phyloP scores from a whole-genome alignment of 2,113 vertebrate genomes.

The Falcunculus frontatus region DNA sequence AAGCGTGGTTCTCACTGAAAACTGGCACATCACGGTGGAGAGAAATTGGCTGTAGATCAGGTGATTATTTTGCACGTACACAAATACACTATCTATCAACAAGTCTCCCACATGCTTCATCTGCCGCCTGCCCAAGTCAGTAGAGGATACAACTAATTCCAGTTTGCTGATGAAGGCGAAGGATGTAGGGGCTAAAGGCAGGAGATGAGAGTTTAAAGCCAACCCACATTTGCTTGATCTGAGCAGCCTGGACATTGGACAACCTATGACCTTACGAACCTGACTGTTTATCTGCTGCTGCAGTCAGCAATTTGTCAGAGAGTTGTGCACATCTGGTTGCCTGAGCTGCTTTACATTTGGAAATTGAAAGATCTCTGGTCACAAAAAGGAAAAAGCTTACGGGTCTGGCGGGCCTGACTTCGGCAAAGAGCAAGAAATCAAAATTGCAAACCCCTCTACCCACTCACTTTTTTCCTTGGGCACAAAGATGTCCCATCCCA shows the following conservation, averaged over 20 bases:
- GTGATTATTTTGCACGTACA: not conserved
- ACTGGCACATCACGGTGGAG: rapidly evolving
- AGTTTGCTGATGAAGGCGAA: not conserved
- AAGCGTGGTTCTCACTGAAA: not conserved
- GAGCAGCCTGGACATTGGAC: not conserved
- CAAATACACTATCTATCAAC: not conserved
- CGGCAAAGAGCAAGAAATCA: not conserved
- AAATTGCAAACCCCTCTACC: not conserved
- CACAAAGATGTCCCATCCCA: not conserved
- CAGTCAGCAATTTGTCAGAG: not conserved
- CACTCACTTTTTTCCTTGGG: not conserved
- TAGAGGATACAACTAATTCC: not conserved
- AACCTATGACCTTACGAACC: not conserved
- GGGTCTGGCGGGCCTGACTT: not conserved
- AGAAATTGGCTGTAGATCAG: not conserved
- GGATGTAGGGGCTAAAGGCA: not conserved
- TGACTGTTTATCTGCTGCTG: not conserved
- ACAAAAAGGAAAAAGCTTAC: not conserved
- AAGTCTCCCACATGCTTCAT: not conserved
- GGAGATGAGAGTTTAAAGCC: not conserved
- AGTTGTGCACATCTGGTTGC: not conserved
- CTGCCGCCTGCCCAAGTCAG: not conserved
- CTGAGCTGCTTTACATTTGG: not conserved
- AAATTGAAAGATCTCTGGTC: not conserved
- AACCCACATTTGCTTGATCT: not conserved